A percentile compares a stretch with the other conserved stretches of the same genome.
phyloP scores from a whole-genome alignment of 2,888 invertebrate genomes.

The Liopterus haemorrhoidalis region DNA sequence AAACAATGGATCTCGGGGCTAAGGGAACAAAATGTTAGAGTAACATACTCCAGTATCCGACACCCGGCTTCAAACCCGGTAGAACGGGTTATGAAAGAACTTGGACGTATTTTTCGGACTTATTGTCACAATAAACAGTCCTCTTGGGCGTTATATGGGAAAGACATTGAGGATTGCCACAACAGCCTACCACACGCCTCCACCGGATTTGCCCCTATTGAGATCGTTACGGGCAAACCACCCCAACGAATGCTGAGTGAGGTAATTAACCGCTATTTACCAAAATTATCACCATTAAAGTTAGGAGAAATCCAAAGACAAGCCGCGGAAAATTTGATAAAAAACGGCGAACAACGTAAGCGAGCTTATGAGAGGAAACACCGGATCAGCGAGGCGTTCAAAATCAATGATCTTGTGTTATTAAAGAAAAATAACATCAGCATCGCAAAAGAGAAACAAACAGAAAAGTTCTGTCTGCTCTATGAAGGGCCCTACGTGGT shows the following conservation, averaged over 20 bases:
- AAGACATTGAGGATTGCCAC: constrained; percentile 15
- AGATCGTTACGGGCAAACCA: constrained; percentile 4
- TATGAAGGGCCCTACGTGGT: constrained; percentile 11
- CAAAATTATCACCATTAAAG: too few species aligned
- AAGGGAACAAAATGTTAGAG: background rate
- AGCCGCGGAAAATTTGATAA: background rate
- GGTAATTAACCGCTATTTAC: too few species aligned
- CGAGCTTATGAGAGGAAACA: too few species aligned
- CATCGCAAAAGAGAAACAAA: background rate
- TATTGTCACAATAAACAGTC: constrained; percentile 19
- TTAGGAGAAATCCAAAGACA: background rate
- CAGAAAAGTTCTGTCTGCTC: constrained; percentile 2
- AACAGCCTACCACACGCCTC: constrained; percentile 12
- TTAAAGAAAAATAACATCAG: background rate
- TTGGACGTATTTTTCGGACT: constrained; percentile 18
- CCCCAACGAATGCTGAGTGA: background rate
- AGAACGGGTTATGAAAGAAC: constrained; percentile 19
- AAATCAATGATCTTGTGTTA: constrained; percentile 3
- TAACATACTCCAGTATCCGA: constrained; percentile 14
- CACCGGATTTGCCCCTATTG: constrained; percentile 16
- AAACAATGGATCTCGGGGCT: constrained; percentile 8
- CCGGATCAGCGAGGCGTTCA: background rate
- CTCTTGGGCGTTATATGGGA: constrained; percentile 9
- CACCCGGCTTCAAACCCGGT: constrained; percentile 18
- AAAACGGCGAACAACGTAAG: too few species aligned